Conservation (phyloP, 2,797 vertebrate genomes). For the Paramormyrops hopkinsi region DNA sequence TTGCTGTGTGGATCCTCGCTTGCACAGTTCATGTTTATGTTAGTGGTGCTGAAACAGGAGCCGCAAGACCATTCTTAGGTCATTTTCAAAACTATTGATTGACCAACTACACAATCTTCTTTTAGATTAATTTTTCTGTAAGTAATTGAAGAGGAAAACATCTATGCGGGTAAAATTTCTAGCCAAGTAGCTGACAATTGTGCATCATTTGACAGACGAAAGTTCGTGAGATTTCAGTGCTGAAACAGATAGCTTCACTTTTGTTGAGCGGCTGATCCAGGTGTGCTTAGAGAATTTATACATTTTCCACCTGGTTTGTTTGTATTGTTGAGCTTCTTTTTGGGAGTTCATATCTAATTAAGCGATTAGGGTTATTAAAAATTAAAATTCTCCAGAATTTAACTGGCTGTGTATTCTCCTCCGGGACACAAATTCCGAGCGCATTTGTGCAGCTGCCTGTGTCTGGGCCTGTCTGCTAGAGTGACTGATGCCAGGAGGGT, state of each 20-base stretch:
- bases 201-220: neutral
- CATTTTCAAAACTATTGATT: neutral
- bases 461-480: conserved; percentile 68
- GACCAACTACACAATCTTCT: neutral
- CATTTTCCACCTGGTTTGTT: neutral
- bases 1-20: neutral
- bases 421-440: conserved; percentile 81
- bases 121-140: neutral
- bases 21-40: neutral
- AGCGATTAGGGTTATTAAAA: neutral
- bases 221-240: neutral
- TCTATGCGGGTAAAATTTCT: neutral
- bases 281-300: neutral
- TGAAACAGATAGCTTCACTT: neutral
- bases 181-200: neutral
- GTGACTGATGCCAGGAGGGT: conserved; percentile 60
- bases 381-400: conserved; percentile 47
- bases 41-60: neutral
- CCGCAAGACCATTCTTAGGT: neutral
- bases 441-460: conserved; percentile 66
- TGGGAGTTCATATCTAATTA: neutral
- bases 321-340: neutral
- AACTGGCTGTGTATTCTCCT: conserved; percentile 69
- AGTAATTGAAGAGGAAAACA: neutral
- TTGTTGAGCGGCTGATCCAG: neutral